A percentile compares a stretch with the other conserved stretches of the same genome.
Evolutionary conservation across 2,888 invertebrate genomes (phyloP).

Genomic region (Octodonta nipae): DNA sequence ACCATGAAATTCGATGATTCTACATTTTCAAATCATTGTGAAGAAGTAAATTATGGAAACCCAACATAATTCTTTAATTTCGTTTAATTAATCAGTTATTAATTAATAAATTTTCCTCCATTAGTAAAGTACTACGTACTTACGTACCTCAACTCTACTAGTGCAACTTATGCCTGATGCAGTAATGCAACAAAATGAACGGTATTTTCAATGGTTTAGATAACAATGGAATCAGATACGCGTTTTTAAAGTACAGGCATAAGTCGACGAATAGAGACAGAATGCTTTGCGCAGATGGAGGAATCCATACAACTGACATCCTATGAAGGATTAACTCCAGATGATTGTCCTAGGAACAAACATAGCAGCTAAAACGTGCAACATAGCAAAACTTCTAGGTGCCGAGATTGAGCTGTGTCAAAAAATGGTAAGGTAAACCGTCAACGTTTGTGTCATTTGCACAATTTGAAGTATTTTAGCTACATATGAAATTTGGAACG

Average conservation of each 20-base stretch:
- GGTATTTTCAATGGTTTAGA: conserved; percentile 29
- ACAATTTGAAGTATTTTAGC: too few relatives aligned
- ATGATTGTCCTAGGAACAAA: conserved; percentile 28
- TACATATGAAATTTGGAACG: too few relatives aligned
- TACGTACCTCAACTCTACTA: conserved; percentile 13
- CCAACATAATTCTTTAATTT: too few relatives aligned
- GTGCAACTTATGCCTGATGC: conserved; percentile 33
- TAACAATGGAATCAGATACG: conserved; percentile 29
- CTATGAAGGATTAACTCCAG: conserved; percentile 30
- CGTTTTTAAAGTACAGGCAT: conserved; percentile 31
- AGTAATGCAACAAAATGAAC: conserved; percentile 31
- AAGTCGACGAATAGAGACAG: conserved; percentile 30
- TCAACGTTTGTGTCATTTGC: too few relatives aligned
- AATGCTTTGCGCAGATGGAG: conserved; percentile 29
- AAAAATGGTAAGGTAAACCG: too few relatives aligned
- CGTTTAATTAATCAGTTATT: conserved; percentile 1
- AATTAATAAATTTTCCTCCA: neutral
- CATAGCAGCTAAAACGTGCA: conserved; percentile 29
- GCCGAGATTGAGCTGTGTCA: too few relatives aligned
- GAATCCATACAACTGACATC: conserved; percentile 31
- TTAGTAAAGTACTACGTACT: conserved; percentile 3
- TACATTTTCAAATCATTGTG: too few relatives aligned
- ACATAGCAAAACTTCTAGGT: too few relatives aligned
- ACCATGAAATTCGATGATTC: too few relatives aligned
- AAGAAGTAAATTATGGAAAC: too few relatives aligned